Evolutionary conservation across 2,888 invertebrate genomes (phyloP).

Genomic region (Mythimna albipuncta): DNA sequence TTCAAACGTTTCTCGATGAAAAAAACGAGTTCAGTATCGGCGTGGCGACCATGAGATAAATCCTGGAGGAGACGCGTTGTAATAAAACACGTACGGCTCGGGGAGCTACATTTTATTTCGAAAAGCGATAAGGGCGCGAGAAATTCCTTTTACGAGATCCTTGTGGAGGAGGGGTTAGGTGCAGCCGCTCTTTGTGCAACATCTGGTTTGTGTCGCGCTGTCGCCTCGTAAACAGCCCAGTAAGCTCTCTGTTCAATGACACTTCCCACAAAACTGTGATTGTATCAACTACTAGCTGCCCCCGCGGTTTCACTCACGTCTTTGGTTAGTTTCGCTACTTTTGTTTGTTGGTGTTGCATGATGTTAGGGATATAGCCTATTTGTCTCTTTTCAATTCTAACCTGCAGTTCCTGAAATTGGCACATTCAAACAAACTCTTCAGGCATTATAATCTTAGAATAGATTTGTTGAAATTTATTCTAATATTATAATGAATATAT

Average conservation of each 20-base stretch:
- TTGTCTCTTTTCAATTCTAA: too few species aligned
- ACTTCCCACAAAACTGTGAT: conserved; percentile 60
- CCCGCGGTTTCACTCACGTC: too few species aligned
- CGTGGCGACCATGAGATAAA: conserved; percentile 86
- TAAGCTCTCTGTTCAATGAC: conserved; percentile 60
- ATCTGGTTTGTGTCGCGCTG: conserved; percentile 84
- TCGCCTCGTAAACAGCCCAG: conserved; percentile 62
- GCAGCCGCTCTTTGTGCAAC: conserved; percentile 80
- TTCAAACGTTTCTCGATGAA: conserved; percentile 77
- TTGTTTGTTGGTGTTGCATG: too few species aligned
- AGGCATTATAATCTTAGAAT: too few species aligned
- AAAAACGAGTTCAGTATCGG: conserved; percentile 80
- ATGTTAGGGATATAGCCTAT: too few species aligned
- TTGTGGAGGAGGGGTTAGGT: conserved; percentile 77
- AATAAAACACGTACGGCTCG: conserved; percentile 89
- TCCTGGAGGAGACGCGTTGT: conserved; percentile 86
- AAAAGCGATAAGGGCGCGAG: conserved; percentile 90
- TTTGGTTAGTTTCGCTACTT: too few species aligned
- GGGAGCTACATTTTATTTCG: conserved; percentile 89
- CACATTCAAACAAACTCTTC: too few species aligned
- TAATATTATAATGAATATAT: too few species aligned
- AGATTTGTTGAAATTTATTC: conserved; percentile 24
- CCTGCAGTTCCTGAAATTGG: too few species aligned
- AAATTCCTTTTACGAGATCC: conserved; percentile 89
- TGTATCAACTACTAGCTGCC: conserved; percentile 26